Evolutionary conservation across 2,888 invertebrate species (phyloP).

Genomic region (Lycaena phlaeas): DNA sequence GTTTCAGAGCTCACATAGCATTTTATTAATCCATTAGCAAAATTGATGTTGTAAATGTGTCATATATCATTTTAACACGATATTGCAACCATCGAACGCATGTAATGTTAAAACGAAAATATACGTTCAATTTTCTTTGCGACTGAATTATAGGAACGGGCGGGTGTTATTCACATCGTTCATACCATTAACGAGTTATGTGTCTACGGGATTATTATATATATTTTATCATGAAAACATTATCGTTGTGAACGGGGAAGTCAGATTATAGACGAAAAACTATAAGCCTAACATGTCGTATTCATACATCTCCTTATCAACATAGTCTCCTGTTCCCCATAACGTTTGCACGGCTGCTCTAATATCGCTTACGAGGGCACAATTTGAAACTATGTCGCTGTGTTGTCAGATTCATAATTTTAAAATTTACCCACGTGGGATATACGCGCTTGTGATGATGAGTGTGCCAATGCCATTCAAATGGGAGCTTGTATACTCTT

Average conservation of each 20-base stretch:
- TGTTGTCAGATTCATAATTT: constrained; percentile 2
- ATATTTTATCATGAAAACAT: not conserved
- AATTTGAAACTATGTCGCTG: not conserved
- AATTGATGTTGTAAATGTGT: not conserved
- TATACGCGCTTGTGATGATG: too few species aligned
- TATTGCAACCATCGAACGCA: not conserved
- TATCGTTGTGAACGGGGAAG: constrained; percentile 16
- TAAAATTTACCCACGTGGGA: too few species aligned
- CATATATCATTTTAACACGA: not conserved
- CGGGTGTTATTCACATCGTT: not conserved
- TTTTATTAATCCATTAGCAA: not conserved
- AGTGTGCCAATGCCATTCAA: too few species aligned
- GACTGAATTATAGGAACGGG: not conserved
- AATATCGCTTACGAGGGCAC: constrained; percentile 5
- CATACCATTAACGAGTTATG: not conserved
- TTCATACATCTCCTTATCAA: constrained; percentile 24
- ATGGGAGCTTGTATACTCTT: too few species aligned
- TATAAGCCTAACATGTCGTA: constrained; percentile 19
- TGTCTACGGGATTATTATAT: not conserved
- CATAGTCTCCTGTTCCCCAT: constrained; percentile 29
- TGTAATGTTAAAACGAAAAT: not conserved
- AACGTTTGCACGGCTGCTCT: constrained; percentile 7
- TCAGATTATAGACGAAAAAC: constrained; percentile 23
- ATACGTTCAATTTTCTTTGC: not conserved
- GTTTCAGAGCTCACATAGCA: not conserved